phyloP scores from a whole-genome alignment of 2,888 invertebrate genomes.

The Phalangium opilio region DNA sequence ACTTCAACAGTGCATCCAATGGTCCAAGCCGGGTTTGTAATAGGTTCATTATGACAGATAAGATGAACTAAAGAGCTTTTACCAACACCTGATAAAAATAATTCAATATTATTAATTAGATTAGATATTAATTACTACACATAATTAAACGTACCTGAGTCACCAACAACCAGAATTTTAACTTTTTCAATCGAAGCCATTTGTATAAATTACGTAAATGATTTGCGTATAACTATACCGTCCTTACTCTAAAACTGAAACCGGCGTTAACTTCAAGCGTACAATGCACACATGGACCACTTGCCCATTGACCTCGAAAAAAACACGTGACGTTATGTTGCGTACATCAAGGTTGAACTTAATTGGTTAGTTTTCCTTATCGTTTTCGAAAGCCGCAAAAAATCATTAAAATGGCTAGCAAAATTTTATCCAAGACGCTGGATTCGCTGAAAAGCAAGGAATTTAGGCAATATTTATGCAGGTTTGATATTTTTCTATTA shows the following conservation, averaged over 20 bases:
- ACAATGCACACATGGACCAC: no score
- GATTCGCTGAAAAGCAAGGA: conserved; percentile 53
- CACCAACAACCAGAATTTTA: conserved; percentile 77
- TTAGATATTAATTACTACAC: no score
- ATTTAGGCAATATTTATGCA: conserved; percentile 69
- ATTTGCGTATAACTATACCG: no score
- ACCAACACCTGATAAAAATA: conserved; percentile 60
- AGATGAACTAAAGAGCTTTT: conserved; percentile 89
- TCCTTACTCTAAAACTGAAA: no score
- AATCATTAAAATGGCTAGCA: conserved; percentile 8
- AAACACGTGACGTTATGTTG: no score
- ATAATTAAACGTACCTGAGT: conserved; percentile 48
- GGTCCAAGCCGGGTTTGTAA: conserved; percentile 81
- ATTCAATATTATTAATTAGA: no score
- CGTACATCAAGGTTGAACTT: no score
- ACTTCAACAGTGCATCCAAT: conserved; percentile 92
- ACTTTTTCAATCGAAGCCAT: conserved; percentile 79
- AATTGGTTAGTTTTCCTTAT: no score
- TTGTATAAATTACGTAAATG: no score
- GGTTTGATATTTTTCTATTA: conserved; percentile 38
- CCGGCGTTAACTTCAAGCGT: no score
- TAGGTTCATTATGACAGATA: conserved; percentile 70
- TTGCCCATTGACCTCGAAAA: no score
- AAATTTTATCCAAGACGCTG: conserved; percentile 25
- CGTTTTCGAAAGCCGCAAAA: conserved; percentile 18